Evolutionary conservation across 2,888 invertebrate species (phyloP).

Genomic region (Phaedon cochleariae): DNA sequence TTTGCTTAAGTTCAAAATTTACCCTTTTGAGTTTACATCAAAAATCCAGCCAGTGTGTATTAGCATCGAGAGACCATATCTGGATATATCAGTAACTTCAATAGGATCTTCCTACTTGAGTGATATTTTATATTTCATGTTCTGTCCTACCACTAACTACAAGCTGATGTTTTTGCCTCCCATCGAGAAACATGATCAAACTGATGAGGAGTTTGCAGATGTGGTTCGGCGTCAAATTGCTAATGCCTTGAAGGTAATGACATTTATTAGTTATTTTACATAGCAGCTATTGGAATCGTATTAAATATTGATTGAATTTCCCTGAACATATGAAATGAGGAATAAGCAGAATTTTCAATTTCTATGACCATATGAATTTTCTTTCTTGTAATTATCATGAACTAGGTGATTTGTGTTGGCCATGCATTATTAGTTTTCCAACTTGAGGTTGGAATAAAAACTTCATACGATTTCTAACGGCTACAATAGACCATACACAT

Average conservation of each 20-base stretch:
- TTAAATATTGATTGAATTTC: too few species aligned
- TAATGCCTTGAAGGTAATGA: slow-evolving; percentile 61
- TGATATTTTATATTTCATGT: slow-evolving; percentile 77
- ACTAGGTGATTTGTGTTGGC: too few species aligned
- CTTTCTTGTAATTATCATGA: too few species aligned
- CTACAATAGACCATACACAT: too few species aligned
- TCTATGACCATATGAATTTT: too few species aligned
- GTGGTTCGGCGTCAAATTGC: slow-evolving; percentile 67
- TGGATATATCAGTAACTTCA: slow-evolving; percentile 62
- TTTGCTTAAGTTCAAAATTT: slow-evolving; percentile 70
- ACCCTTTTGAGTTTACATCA: slow-evolving; percentile 75
- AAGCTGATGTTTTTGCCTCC: slow-evolving; percentile 68
- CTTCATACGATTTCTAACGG: too few species aligned
- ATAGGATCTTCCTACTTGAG: slow-evolving; percentile 67
- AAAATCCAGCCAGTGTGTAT: slow-evolving; percentile 76
- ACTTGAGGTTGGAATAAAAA: too few species aligned
- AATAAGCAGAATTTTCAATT: too few species aligned
- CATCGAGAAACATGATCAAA: slow-evolving; percentile 64
- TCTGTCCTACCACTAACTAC: slow-evolving; percentile 74
- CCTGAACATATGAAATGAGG: too few species aligned
- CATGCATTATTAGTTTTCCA: too few species aligned
- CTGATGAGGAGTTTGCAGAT: slow-evolving; percentile 66
- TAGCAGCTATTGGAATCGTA: too few species aligned
- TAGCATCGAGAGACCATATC: slow-evolving; percentile 63
- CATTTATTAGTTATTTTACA: too few species aligned